Evolutionary conservation across 2,888 invertebrate genomes (phyloP).

Genomic region (Andrena minutula): DNA sequence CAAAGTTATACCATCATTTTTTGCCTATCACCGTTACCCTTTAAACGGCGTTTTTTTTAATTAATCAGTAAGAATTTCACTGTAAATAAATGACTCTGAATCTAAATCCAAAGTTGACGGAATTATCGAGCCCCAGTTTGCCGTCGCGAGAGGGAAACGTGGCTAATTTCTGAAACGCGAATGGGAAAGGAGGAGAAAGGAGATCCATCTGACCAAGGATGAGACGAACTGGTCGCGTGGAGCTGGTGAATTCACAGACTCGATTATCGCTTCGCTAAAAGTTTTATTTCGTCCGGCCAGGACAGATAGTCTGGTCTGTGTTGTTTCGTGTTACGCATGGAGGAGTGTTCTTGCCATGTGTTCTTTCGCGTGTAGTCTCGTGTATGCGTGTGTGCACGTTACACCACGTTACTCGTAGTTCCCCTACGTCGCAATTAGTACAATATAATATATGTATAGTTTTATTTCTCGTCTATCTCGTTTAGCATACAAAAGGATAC

Average conservation of each 20-base stretch:
- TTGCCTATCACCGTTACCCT: too few relatives aligned
- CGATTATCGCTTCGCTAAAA: slow-evolving; percentile 81
- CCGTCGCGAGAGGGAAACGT: not conserved
- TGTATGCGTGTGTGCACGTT: slow-evolving; percentile 54
- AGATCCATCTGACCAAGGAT: slow-evolving; percentile 22
- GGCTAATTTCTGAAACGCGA: not conserved
- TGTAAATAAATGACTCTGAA: too few relatives aligned
- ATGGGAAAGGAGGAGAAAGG: not conserved
- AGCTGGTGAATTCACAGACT: slow-evolving; percentile 30
- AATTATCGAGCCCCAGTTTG: too few relatives aligned
- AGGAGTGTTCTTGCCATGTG: slow-evolving; percentile 36
- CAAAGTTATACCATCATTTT: too few relatives aligned
- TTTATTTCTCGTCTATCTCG: slow-evolving; percentile 76
- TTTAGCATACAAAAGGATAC: slow-evolving; percentile 84
- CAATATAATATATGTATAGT: slow-evolving; percentile 82
- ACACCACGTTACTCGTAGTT: slow-evolving; percentile 74
- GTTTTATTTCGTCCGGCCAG: slow-evolving; percentile 81
- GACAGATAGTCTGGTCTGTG: slow-evolving; percentile 77
- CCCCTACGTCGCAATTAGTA: slow-evolving; percentile 73
- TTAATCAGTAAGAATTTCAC: too few relatives aligned
- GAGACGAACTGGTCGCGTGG: slow-evolving; percentile 19
- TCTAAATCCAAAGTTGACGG: too few relatives aligned
- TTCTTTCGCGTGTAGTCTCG: slow-evolving; percentile 14
- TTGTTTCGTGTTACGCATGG: slow-evolving; percentile 56
- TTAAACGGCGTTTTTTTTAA: too few relatives aligned